These are phyloP conservation scores for Nyctereutes procyonoides DNA, from an alignment of 2,113 vertebrate species.

Conservation along the genomic window DNA sequence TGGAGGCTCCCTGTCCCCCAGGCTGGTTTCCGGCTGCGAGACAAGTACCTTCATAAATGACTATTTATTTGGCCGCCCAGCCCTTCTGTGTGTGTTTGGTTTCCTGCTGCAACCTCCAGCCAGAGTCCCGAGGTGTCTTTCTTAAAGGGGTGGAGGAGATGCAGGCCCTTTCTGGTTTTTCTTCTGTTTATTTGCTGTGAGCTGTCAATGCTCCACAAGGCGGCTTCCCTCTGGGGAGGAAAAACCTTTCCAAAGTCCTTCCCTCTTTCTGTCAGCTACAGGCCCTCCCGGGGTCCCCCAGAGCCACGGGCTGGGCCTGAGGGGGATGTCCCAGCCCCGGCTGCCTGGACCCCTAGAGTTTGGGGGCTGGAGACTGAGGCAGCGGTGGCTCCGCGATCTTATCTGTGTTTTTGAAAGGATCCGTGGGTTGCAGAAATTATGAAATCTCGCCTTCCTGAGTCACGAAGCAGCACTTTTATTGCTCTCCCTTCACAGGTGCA, in stretches of 20 bases:
- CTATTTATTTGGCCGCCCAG: conserved; percentile 80
- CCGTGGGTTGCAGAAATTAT: not conserved
- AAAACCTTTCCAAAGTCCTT: not conserved
- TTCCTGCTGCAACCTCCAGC: conserved; percentile 77
- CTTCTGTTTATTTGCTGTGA: not conserved
- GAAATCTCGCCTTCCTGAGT: not conserved
- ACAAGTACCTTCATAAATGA: conserved; percentile 82
- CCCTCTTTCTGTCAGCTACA: not conserved
- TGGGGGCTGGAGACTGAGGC: not conserved
- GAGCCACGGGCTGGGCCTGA: not conserved
- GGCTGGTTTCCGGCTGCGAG: conserved; percentile 76
- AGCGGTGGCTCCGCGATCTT: not conserved
- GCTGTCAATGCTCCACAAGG: not conserved
- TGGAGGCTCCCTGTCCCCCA: not conserved
- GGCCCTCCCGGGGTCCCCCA: not conserved
- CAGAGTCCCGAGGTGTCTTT: conserved; percentile 72
- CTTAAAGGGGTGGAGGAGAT: conserved; percentile 69
- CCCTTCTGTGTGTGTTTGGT: conserved; percentile 65
- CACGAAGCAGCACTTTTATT: rapidly evolving
- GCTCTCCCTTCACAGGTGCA: not conserved
- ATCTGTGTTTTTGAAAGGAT: not conserved
- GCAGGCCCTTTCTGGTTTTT: not conserved
- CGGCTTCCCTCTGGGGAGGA: not conserved
- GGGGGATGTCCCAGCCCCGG: not conserved
- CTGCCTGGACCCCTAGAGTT: not conserved